Evolutionary conservation across 2,113 vertebrate genomes (phyloP).

Genomic region (Nicator chloris): DNA sequence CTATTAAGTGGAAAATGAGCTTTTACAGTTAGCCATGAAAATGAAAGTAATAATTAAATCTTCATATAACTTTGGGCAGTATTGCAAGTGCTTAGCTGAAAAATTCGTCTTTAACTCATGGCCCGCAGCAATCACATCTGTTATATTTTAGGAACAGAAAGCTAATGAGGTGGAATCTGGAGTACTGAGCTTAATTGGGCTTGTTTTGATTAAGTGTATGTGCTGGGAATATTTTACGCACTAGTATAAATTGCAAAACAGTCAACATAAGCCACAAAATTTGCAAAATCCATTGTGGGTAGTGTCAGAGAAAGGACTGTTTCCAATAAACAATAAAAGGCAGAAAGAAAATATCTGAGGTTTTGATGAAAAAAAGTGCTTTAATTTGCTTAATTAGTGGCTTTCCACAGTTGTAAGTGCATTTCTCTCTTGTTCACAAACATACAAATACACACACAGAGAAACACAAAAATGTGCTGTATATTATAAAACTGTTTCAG

Average conservation of each 20-base stretch:
- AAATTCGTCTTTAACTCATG: slow-evolving; percentile 76
- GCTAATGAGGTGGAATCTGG: slow-evolving; percentile 82
- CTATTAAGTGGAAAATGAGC: slow-evolving; percentile 71
- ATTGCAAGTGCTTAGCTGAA: slow-evolving; percentile 77
- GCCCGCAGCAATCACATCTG: slow-evolving; percentile 82
- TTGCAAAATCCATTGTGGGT: slow-evolving; percentile 66
- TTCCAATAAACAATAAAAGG: slow-evolving; percentile 45
- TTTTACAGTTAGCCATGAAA: slow-evolving; percentile 70
- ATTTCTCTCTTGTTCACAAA: slow-evolving; percentile 6
- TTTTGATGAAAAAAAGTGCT: slow-evolving; percentile 16
- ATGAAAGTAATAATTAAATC: slow-evolving; percentile 80
- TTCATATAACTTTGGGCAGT: slow-evolving; percentile 75
- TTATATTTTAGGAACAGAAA: slow-evolving; percentile 83
- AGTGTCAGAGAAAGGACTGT: slow-evolving; percentile 30
- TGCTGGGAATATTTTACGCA: slow-evolving; percentile 81
- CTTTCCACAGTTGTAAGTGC: slow-evolving; percentile 16
- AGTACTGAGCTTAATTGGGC: slow-evolving; percentile 83
- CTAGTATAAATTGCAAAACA: slow-evolving; percentile 76
- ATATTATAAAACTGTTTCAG: not conserved
- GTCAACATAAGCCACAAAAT: slow-evolving; percentile 65
- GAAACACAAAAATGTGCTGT: not conserved
- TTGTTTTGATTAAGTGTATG: slow-evolving; percentile 84
- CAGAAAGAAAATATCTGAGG: slow-evolving; percentile 56
- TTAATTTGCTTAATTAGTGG: slow-evolving; percentile 52
- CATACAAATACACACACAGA: not conserved